A percentile compares a stretch with the other conserved stretches of the same genome.
These are phyloP conservation scores for Aphaenogaster ashmeadi DNA, from an alignment of 1,140 invertebrate species.

Conservation along the genomic window DNA sequence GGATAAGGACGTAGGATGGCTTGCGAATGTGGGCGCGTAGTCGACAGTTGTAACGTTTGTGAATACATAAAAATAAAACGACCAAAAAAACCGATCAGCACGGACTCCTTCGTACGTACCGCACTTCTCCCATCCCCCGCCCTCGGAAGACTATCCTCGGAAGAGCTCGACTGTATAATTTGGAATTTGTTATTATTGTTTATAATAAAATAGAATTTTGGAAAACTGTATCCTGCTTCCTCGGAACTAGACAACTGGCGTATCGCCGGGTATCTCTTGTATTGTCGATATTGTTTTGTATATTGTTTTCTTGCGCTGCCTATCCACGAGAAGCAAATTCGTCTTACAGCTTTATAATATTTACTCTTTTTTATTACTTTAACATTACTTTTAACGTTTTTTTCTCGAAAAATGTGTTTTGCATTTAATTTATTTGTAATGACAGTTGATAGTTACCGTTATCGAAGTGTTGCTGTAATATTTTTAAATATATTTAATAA, in stretches of 20 bases:
- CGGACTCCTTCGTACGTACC: neutral
- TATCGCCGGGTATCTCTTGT: neutral
- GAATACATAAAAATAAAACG: constrained; percentile 82
- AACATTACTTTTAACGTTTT: too few relatives aligned
- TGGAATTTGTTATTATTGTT: neutral
- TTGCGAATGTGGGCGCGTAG: constrained; percentile 81
- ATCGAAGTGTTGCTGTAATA: too few relatives aligned
- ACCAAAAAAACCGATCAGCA: constrained; percentile 76
- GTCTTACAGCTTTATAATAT: neutral
- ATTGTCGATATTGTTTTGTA: neutral
- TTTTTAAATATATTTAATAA: too few relatives aligned
- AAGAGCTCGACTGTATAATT: neutral
- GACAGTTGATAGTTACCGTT: too few relatives aligned
- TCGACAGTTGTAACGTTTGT: constrained; percentile 84
- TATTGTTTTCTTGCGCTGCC: neutral
- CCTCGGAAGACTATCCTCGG: neutral
- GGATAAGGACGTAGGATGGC: constrained; percentile 70
- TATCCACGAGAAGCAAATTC: neutral
- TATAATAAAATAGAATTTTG: neutral
- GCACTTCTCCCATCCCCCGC: neutral
- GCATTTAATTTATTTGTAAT: too few relatives aligned
- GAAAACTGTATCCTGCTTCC: neutral
- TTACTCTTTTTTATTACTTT: too few relatives aligned
- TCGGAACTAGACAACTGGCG: neutral
- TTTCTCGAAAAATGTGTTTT: too few relatives aligned